Evolutionary conservation across 2,113 vertebrate species (phyloP).

Genomic region (Cacatua alba): DNA sequence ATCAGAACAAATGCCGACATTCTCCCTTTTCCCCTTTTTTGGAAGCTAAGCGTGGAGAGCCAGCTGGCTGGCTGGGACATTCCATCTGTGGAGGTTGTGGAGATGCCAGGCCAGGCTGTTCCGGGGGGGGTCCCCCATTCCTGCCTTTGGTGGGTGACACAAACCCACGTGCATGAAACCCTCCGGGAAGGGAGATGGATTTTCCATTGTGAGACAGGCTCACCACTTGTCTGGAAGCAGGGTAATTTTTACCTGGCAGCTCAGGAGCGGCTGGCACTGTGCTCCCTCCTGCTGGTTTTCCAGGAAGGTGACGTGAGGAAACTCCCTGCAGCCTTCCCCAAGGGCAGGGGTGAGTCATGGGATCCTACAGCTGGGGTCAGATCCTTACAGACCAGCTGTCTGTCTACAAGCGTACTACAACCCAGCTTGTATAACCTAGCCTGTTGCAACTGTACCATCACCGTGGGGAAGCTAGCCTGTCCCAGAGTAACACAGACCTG

Average conservation of each 20-base stretch:
- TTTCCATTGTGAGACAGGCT: neutral
- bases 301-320: conserved; percentile 36
- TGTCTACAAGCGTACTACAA: neutral
- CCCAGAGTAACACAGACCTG: neutral
- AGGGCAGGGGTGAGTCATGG: conserved; percentile 37
- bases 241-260: conserved; percentile 54
- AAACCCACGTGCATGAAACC: neutral
- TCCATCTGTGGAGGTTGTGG: neutral
- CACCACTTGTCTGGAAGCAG: conserved; percentile 25
- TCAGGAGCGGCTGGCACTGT: neutral
- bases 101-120: neutral
- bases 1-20: neutral
- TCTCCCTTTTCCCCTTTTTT: neutral
- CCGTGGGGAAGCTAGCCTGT: neutral
- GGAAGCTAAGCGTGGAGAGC: neutral
- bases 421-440: neutral
- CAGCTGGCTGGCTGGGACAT: neutral
- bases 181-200: neutral
- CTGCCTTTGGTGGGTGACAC: fast-evolving
- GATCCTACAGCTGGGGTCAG: conserved; percentile 17
- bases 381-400: neutral
- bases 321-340: neutral
- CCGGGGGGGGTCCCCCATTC: neutral
- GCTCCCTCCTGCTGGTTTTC: conserved; percentile 39
- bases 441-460: neutral